phyloP scores from a whole-genome alignment of 2,797 vertebrate genomes.

The Cyprinella venusta region DNA sequence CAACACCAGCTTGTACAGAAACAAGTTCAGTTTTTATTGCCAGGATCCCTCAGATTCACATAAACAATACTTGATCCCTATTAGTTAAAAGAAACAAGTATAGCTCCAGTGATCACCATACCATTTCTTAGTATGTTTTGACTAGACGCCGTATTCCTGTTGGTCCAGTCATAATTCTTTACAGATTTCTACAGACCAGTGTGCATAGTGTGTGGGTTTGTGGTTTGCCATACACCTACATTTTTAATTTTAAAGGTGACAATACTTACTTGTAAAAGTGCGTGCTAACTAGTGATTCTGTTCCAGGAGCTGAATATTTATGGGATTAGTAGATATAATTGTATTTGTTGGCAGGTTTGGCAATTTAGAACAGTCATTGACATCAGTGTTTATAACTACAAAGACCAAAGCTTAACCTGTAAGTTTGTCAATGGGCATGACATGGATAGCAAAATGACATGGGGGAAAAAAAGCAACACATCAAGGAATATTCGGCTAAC shows the following conservation, averaged over 20 bases:
- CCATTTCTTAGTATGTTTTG: conserved; percentile 40
- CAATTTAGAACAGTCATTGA: conserved; percentile 38
- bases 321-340: conserved; percentile 12
- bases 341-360: conserved; percentile 37
- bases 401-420: neutral
- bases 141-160: conserved; percentile 45
- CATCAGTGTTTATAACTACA: conserved; percentile 14
- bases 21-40: conserved; percentile 64
- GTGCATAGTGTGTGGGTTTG: conserved; percentile 57
- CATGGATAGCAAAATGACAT: conserved; percentile 7
- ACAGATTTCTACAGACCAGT: conserved; percentile 50
- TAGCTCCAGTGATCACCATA: conserved; percentile 44
- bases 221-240: conserved; percentile 31
- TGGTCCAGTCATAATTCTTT: conserved; percentile 47
- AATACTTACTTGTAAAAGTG: conserved; percentile 22
- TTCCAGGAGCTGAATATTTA: neutral
- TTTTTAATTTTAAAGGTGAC: conserved; percentile 1
- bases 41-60: conserved; percentile 63
- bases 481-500: neutral
- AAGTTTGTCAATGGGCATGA: conserved; percentile 16
- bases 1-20: neutral
- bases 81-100: conserved; percentile 54
- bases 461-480: neutral
- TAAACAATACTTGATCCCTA: conserved; percentile 56
- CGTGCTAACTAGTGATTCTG: conserved; percentile 18